A percentile compares a stretch with the other conserved stretches of the same genome.
phyloP scores from a whole-genome alignment of 2,113 vertebrate species.

The Callionymus lyra region DNA sequence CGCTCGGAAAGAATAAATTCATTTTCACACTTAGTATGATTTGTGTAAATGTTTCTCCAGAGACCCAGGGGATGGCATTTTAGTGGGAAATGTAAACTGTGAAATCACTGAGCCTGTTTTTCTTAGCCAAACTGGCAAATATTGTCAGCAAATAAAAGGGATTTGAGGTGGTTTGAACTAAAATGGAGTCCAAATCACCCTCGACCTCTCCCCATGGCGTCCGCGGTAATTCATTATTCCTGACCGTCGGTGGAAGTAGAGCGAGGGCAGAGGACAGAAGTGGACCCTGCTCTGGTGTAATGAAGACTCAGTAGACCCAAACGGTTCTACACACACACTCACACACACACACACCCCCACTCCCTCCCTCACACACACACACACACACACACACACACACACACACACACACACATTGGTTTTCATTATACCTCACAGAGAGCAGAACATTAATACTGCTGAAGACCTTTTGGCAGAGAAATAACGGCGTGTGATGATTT shows the following conservation, averaged over 20 bases:
- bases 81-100: too few relatives aligned
- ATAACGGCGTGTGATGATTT: conserved; percentile 50
- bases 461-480: conserved; percentile 59
- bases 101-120: too few relatives aligned
- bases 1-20: too few relatives aligned
- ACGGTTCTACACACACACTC: conserved; percentile 16
- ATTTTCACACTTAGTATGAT: too few relatives aligned
- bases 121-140: too few relatives aligned
- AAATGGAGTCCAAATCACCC: conserved; percentile 58
- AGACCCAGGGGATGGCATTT: too few relatives aligned
- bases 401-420: conserved; percentile 24
- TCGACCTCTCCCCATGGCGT: conserved; percentile 46
- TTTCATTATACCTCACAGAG: conserved; percentile 51
- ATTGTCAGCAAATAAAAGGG: conserved; percentile 49
- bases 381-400: conserved; percentile 20
- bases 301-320: conserved; percentile 64
- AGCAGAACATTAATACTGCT: conserved; percentile 52
- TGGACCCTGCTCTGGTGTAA: conserved; percentile 59
- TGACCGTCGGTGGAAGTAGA: conserved; percentile 45
- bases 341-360: conserved; percentile 18
- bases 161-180: conserved; percentile 61
- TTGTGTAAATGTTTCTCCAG: too few relatives aligned
- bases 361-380: conserved; percentile 10
- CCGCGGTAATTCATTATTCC: conserved; percentile 63
- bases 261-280: conserved; percentile 55